Base-by-base conservation (phyloP, 1,140 invertebrate species). In the Mya arenaria region DNA sequence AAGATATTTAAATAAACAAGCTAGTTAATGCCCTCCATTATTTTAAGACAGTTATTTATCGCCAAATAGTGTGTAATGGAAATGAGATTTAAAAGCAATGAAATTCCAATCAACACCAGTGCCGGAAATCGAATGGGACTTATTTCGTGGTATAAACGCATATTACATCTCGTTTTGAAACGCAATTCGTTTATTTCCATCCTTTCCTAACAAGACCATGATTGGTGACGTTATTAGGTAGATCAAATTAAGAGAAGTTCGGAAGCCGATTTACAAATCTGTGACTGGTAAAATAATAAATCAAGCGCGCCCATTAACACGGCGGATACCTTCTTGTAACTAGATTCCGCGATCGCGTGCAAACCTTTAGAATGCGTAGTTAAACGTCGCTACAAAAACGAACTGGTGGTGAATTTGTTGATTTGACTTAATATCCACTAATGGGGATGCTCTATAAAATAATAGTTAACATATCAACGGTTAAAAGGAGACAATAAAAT, bases 61-160 rank as follows among this genome's bases (percentile, higher is more conserved):
- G 25, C 39, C 37, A 39, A 68, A 78, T 78, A 39, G 65, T 44
- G 65, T 32, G 62, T 66, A 68, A 68, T 78, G 60, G 75, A 78
- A 78, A 78, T 65, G 65, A 78, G 75, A 78, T 78, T 78, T 78
- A 78, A 78, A 78, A 78, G 75, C 63, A 78, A 78, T 78, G 75
- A 78, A 66, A 66, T 68, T 65, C 63, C 75, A 68, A 78, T 78
- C 75, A 78, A 55, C 10, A 30, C 30, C 44, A 78, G 56, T 63
- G 68, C 52, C 62, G 75, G 75, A 78, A 78, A 78, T 78, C 66
- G 75, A 78, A 62, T 34, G 75, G 52, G 68, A 78, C 63, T 41
- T 39, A 78, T 78, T 66, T n/a, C 75, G 25, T 37, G 52, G 60
- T 25, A 78, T 66, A 66, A 68, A 78, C 60, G 68, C 75, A 58